These are phyloP conservation scores for Erpetoichthys calabaricus DNA, from an alignment of 2,797 vertebrate genomes.

Conservation along the genomic window DNA sequence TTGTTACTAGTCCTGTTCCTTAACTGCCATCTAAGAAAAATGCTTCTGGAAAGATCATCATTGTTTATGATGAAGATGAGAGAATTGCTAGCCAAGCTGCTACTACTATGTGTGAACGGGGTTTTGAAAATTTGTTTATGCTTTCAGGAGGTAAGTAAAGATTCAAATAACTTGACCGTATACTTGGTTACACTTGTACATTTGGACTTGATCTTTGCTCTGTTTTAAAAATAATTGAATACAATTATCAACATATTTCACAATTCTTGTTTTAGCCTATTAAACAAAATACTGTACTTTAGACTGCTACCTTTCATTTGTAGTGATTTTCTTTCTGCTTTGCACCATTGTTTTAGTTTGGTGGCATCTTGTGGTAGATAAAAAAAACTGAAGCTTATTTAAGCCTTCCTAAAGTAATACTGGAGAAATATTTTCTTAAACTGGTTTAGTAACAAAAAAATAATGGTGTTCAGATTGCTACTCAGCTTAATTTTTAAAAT, in stretches of 20 bases:
- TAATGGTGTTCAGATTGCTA: too few relatives aligned
- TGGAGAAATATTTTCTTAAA: too few relatives aligned
- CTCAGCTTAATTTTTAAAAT: too few relatives aligned
- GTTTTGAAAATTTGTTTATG: slow-evolving; percentile 90
- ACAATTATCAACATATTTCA: background rate
- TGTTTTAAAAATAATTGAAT: background rate
- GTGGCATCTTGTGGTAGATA: too few relatives aligned
- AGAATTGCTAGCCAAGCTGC: slow-evolving; percentile 75
- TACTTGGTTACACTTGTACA: background rate
- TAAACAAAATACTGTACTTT: too few relatives aligned
- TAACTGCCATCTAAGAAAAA: slow-evolving; percentile 72
- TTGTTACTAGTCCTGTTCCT: slow-evolving; percentile 21
- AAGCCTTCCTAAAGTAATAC: too few relatives aligned
- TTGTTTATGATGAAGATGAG: slow-evolving; percentile 86
- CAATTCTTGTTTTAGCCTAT: background rate
- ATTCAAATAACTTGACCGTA: too few relatives aligned
- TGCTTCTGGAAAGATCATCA: slow-evolving; percentile 72
- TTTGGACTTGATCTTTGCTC: background rate
- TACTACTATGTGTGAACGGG: slow-evolving; percentile 82
- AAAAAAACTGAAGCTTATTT: too few relatives aligned
- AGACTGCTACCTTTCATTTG: too few relatives aligned
- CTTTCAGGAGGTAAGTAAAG: slow-evolving; percentile 70
- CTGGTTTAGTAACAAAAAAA: too few relatives aligned
- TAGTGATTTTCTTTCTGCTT: too few relatives aligned
- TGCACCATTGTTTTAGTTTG: too few relatives aligned